phyloP scores from a whole-genome alignment of 2,888 invertebrate species.

The Drosophila robusta region DNA sequence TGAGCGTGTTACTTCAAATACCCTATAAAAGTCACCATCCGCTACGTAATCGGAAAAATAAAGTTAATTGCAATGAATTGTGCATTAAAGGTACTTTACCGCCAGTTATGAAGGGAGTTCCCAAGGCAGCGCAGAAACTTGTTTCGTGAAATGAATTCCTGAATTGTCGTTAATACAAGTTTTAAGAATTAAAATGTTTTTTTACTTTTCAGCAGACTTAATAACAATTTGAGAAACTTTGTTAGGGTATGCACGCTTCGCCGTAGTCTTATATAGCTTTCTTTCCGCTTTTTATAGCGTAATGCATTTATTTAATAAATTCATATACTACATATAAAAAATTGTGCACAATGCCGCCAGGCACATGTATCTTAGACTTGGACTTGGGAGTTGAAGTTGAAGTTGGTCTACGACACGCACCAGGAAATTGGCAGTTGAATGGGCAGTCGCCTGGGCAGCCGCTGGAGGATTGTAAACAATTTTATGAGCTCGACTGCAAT shows the following conservation, averaged over 20 bases:
- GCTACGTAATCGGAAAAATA: neutral
- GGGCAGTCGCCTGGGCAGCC: slow-evolving; percentile 35
- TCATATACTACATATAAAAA: slow-evolving; percentile 56
- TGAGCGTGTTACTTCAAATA: slow-evolving; percentile 1
- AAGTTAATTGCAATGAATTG: neutral
- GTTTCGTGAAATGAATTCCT: too few species aligned
- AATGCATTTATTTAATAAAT: slow-evolving; percentile 82
- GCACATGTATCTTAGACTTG: slow-evolving; percentile 32
- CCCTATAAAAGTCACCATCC: neutral
- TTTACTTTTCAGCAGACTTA: too few species aligned
- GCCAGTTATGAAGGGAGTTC: too few species aligned
- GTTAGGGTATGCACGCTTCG: slow-evolving; percentile 28
- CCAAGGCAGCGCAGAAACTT: too few species aligned
- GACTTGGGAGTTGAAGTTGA: slow-evolving; percentile 4
- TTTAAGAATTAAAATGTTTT: too few species aligned
- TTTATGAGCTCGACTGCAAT: slow-evolving; percentile 80
- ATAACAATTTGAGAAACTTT: too few species aligned
- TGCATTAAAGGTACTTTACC: neutral
- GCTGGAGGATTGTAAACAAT: slow-evolving; percentile 70
- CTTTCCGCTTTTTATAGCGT: slow-evolving; percentile 50
- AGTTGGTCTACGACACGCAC: slow-evolving; percentile 60
- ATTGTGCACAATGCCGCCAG: slow-evolving; percentile 55
- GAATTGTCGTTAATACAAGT: too few species aligned
- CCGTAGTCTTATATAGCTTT: neutral
- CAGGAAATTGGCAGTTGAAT: slow-evolving; percentile 72